Evolutionary conservation across 2,113 vertebrate genomes (phyloP).

Genomic region (Argyrosomus japonicus): DNA sequence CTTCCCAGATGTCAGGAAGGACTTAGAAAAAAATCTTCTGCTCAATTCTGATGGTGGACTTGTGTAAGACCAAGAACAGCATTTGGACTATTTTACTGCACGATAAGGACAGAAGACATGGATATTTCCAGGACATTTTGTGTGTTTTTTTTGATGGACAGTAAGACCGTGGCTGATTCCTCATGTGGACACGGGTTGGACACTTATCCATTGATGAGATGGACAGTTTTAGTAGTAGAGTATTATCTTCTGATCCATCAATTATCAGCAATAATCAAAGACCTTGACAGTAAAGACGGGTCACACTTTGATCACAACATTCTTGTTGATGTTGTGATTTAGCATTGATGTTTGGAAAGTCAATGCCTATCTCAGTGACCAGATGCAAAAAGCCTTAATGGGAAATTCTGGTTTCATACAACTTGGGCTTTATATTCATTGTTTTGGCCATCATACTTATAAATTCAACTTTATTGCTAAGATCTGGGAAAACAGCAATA

Average conservation of each 20-base stretch:
- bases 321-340: slow-evolving; percentile 15
- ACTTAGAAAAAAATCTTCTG: slow-evolving; percentile 67
- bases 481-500: not conserved
- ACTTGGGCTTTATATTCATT: not conserved
- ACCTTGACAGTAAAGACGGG: slow-evolving; percentile 17
- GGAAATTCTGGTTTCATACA: not conserved
- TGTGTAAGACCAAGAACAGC: slow-evolving; percentile 40
- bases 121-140: slow-evolving; percentile 20
- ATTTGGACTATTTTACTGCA: not conserved
- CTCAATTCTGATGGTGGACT: slow-evolving; percentile 53
- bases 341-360: not conserved
- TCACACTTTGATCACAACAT: slow-evolving; percentile 4
- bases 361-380: not conserved
- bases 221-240: slow-evolving; percentile 15
- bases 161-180: not conserved
- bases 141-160: not conserved
- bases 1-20: slow-evolving; percentile 75
- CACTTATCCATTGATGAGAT: not conserved
- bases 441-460: not conserved
- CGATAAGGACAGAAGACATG: slow-evolving; percentile 5
- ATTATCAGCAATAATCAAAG: slow-evolving; percentile 52
- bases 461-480: not conserved
- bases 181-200: not conserved
- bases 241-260: slow-evolving; percentile 14
- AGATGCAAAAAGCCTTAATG: not conserved